Conservation (phyloP, 1,140 invertebrate species). For the Aphis gossypii region DNA sequence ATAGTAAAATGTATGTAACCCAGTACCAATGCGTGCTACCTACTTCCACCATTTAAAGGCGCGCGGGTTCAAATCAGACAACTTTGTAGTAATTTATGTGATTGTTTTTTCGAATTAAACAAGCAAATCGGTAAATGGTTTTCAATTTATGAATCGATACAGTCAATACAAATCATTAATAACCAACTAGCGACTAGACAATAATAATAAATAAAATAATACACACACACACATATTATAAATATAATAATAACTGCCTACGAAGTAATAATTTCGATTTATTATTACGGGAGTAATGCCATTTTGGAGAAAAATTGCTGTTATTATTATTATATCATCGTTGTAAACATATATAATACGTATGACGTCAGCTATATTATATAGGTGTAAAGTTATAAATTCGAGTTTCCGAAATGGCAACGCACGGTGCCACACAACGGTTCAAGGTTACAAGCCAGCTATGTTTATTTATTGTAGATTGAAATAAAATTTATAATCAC, state of each 20-base stretch:
- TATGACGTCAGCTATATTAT: background rate
- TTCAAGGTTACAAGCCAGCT: background rate
- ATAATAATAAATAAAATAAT: background rate
- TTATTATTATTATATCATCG: background rate
- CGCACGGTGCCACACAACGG: background rate
- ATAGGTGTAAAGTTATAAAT: conserved; percentile 6
- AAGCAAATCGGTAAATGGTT: background rate
- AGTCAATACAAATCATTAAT: background rate
- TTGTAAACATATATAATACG: background rate
- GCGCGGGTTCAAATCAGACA: background rate
- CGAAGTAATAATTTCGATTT: background rate
- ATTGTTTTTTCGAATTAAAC: conserved; percentile 35
- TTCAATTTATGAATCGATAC: background rate
- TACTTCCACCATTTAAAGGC: background rate
- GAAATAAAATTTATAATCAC: conserved; percentile 41
- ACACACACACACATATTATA: too few species aligned
- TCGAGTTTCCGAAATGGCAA: background rate
- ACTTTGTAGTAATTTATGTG: background rate
- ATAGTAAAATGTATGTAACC: background rate
- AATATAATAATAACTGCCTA: background rate
- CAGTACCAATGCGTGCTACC: background rate
- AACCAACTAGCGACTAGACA: background rate
- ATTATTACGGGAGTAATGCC: background rate
- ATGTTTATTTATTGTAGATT: conserved; percentile 5
- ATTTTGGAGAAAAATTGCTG: conserved; percentile 23